phyloP scores from a whole-genome alignment of 2,113 vertebrate genomes.

The Burhinus oedicnemus region DNA sequence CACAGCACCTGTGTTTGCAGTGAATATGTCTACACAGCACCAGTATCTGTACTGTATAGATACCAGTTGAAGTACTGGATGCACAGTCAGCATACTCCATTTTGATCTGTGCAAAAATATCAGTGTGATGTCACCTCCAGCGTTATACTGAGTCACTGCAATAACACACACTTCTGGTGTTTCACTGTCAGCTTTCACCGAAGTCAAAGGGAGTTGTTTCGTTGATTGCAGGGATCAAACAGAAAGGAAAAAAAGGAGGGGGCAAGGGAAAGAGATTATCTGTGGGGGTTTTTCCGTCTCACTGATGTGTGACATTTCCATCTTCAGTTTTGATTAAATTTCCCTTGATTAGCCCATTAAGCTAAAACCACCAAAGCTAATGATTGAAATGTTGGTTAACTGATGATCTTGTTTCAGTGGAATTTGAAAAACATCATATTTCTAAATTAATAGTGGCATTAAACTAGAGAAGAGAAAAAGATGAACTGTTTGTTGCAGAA shows the following conservation, averaged over 20 bases:
- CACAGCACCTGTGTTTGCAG: background rate
- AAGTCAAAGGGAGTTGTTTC: background rate
- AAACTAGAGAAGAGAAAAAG: conserved; percentile 37
- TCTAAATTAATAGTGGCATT: conserved; percentile 53
- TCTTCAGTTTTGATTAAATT: conserved; percentile 62
- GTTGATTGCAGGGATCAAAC: conserved; percentile 2
- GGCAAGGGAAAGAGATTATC: background rate
- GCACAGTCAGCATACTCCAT: background rate
- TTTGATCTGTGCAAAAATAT: background rate
- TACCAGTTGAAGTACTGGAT: background rate
- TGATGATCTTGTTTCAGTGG: conserved; percentile 45
- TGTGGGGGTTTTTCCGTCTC: background rate
- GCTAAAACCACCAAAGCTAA: conserved; percentile 50
- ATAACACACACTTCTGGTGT: background rate
- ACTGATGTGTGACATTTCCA: conserved; percentile 52
- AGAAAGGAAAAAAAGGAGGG: background rate
- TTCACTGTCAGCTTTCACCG: background rate
- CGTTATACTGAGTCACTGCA: background rate
- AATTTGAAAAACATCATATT: conserved; percentile 51
- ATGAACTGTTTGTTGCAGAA: conserved; percentile 39
- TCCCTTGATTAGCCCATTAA: conserved; percentile 59
- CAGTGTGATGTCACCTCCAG: background rate
- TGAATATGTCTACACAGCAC: background rate
- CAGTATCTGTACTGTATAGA: background rate
- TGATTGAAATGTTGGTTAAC: conserved; percentile 51